phyloP scores from a whole-genome alignment of 2,113 vertebrate genomes.

The Callithrix jacchus region DNA sequence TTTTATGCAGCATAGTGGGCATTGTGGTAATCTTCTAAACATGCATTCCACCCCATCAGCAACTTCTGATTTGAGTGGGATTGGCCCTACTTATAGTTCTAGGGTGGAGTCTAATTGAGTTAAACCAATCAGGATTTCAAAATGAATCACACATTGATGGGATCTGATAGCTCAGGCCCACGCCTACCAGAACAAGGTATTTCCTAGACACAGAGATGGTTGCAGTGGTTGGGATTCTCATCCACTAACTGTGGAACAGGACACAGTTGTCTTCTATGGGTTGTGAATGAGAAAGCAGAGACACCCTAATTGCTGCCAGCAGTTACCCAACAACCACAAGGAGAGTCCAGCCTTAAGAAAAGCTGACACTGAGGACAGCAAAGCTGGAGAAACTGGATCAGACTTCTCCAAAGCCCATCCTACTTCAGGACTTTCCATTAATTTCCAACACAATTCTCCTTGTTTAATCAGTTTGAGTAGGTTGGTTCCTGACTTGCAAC shows the following conservation, averaged over 20 bases:
- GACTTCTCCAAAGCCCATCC: neutral
- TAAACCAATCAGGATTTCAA: neutral
- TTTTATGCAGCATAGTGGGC: neutral
- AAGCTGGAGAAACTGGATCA: neutral
- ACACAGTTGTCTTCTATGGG: neutral
- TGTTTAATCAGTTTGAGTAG: neutral
- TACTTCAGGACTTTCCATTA: neutral
- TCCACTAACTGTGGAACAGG: neutral
- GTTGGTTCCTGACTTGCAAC: neutral
- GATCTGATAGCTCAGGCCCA: neutral
- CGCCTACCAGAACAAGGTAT: neutral
- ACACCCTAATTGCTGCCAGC: neutral
- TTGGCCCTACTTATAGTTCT: neutral
- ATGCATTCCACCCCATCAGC: neutral
- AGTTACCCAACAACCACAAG: neutral
- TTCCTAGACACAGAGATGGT: neutral
- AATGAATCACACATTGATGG: neutral
- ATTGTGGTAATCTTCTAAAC: neutral
- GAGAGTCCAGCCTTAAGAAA: neutral
- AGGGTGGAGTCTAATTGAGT: neutral
- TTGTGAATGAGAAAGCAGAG: neutral
- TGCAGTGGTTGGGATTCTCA: neutral
- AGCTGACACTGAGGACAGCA: neutral
- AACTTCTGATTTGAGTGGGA: neutral
- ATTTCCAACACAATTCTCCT: neutral